Percentiles rank a stretch among this genome's conserved stretches.
phyloP scores from a whole-genome alignment of 2,888 invertebrate genomes.

The Drosophila hamatofila region DNA sequence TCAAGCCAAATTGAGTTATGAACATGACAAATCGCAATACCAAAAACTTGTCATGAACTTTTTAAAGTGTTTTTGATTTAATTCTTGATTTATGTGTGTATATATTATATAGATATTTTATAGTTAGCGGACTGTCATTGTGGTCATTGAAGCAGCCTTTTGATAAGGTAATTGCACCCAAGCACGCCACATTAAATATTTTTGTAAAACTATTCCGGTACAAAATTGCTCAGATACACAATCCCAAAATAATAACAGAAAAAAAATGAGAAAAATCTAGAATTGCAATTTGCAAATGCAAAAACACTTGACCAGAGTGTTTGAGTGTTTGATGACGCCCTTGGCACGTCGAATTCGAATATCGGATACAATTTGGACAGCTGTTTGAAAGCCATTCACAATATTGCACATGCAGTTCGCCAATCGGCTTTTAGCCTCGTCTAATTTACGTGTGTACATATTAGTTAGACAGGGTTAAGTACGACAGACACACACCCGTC shows the following conservation, averaged over 20 bases:
- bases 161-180: constrained; percentile 61
- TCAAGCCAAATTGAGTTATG: constrained; percentile 48
- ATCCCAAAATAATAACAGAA: not conserved
- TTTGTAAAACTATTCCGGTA: constrained; percentile 38
- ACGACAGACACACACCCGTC: not conserved
- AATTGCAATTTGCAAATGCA: constrained; percentile 31
- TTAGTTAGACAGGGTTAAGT: constrained; percentile 36
- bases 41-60: constrained; percentile 29
- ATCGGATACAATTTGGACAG: constrained; percentile 55
- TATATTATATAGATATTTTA: not conserved
- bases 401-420: constrained; percentile 32
- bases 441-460: constrained; percentile 4
- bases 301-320: constrained; percentile 15
- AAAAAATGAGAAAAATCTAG: not conserved
- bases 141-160: constrained; percentile 19
- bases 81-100: constrained; percentile 21
- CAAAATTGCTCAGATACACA: constrained; percentile 9
- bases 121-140: constrained; percentile 36
- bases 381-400: constrained; percentile 48
- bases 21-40: constrained; percentile 45
- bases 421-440: constrained; percentile 37
- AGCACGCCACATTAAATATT: constrained; percentile 54
- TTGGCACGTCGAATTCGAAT: constrained; percentile 53
- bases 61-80: constrained; percentile 43
- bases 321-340: constrained; percentile 25